A percentile compares a stretch with the other conserved stretches of the same genome.
Conservation (phyloP, 2,888 invertebrate genomes). For the Latrodectus elegans region DNA sequence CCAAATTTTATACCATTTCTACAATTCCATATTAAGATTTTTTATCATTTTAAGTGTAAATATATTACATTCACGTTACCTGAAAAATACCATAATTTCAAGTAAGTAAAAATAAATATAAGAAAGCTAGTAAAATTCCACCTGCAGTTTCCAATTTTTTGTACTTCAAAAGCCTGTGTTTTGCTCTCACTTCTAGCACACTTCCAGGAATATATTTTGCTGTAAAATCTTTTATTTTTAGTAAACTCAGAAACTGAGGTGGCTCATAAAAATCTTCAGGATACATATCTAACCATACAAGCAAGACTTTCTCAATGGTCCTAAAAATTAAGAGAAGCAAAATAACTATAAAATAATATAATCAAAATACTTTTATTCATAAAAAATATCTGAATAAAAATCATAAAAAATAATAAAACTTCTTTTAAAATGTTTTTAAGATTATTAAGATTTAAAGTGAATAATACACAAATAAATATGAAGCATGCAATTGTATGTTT, state of each 20-base stretch:
- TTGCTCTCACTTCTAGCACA: slow-evolving; percentile 84
- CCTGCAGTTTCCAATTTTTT: slow-evolving; percentile 77
- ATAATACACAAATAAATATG: no score
- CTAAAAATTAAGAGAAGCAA: slow-evolving; percentile 75
- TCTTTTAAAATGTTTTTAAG: no score
- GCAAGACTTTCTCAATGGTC: slow-evolving; percentile 77
- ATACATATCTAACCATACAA: slow-evolving; percentile 93
- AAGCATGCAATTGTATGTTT: no score
- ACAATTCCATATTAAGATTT: no score
- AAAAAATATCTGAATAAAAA: not conserved
- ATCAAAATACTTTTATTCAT: no score
- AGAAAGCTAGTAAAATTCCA: slow-evolving; percentile 45
- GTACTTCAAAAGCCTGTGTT: slow-evolving; percentile 86
- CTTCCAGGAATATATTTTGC: slow-evolving; percentile 87
- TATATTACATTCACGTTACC: no score
- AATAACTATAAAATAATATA: no score
- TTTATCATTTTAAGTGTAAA: no score
- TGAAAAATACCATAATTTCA: no score
- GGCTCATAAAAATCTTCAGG: slow-evolving; percentile 94
- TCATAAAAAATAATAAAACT: not conserved
- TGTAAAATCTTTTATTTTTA: slow-evolving; percentile 89
- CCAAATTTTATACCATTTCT: no score
- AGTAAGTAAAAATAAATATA: not conserved
- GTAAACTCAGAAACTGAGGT: slow-evolving; percentile 86
- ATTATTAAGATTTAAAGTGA: no score